Conservation (phyloP, 1,140 invertebrate genomes). For the Oedothorax gibbosus region DNA sequence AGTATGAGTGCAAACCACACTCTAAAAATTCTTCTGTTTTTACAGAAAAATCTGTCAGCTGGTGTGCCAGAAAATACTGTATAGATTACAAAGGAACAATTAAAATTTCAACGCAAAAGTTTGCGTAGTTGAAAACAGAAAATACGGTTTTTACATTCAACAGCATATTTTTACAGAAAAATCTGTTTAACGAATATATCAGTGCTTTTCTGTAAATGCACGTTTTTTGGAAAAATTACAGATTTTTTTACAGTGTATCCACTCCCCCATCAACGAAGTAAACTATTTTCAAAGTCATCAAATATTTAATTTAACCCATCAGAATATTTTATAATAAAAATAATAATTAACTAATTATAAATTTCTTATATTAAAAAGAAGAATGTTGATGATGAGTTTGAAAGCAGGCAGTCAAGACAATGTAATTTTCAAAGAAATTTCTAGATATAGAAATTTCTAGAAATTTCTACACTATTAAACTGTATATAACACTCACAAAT, state of each 20-base stretch:
- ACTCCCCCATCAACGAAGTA: slow-evolving; percentile 51
- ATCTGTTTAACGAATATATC: too few relatives aligned
- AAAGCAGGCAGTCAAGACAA: not conserved
- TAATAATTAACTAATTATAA: slow-evolving; percentile 39
- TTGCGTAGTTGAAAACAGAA: too few relatives aligned
- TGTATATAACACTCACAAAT: slow-evolving; percentile 19
- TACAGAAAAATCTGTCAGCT: too few relatives aligned
- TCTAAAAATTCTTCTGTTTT: too few relatives aligned
- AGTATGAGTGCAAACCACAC: not conserved
- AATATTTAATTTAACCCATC: not conserved
- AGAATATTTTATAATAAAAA: not conserved
- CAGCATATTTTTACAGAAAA: too few relatives aligned
- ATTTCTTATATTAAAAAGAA: not conserved
- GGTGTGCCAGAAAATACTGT: too few relatives aligned
- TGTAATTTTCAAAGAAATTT: not conserved
- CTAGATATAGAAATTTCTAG: slow-evolving; percentile 6
- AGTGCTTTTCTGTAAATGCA: too few relatives aligned
- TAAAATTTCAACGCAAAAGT: too few relatives aligned
- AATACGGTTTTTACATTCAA: too few relatives aligned
- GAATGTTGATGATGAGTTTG: too few relatives aligned
- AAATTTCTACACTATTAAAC: not conserved
- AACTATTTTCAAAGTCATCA: slow-evolving; percentile 54
- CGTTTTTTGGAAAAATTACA: too few relatives aligned
- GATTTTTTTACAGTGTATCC: not conserved
- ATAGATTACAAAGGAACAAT: too few relatives aligned